phyloP scores from a whole-genome alignment of 2,797 vertebrate genomes.

The Cyprinella venusta region DNA sequence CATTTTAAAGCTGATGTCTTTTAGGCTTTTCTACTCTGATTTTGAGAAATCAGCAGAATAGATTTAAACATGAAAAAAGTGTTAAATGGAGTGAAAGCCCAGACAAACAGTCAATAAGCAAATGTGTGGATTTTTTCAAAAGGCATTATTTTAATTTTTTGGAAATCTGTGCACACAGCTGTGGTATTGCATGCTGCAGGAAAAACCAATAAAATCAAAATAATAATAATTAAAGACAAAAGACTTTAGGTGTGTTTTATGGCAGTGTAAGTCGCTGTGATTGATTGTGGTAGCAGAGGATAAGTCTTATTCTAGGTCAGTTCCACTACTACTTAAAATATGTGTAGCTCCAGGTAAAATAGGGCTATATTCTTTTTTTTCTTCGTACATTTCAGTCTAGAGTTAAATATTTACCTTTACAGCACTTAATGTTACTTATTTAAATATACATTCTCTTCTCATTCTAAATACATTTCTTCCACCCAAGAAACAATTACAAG shows the following conservation, averaged over 20 bases:
- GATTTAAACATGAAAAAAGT: neutral
- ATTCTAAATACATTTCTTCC: conserved; percentile 1
- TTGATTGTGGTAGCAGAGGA: conserved; percentile 26
- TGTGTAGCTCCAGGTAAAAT: conserved; percentile 21
- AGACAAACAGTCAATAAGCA: neutral
- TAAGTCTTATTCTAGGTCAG: conserved; percentile 28
- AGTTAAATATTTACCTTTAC: conserved; percentile 25
- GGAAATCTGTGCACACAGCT: neutral
- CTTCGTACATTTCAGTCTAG: neutral
- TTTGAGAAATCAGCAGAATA: neutral
- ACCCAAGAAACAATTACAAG: neutral
- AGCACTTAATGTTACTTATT: neutral
- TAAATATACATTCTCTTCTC: conserved; percentile 24
- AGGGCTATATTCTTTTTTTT: neutral
- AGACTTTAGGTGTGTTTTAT: conserved; percentile 27
- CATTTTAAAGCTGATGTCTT: neutral
- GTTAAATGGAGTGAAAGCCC: neutral
- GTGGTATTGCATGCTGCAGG: neutral
- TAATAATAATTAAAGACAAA: conserved; percentile 10
- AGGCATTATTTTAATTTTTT: neutral
- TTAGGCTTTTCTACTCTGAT: neutral
- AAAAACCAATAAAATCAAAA: neutral
- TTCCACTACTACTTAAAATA: conserved; percentile 25
- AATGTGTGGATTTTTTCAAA: neutral
- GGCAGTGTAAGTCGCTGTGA: conserved; percentile 29